Evolutionary conservation across 2,113 vertebrate genomes (phyloP).

Genomic region (Passerina amoena): DNA sequence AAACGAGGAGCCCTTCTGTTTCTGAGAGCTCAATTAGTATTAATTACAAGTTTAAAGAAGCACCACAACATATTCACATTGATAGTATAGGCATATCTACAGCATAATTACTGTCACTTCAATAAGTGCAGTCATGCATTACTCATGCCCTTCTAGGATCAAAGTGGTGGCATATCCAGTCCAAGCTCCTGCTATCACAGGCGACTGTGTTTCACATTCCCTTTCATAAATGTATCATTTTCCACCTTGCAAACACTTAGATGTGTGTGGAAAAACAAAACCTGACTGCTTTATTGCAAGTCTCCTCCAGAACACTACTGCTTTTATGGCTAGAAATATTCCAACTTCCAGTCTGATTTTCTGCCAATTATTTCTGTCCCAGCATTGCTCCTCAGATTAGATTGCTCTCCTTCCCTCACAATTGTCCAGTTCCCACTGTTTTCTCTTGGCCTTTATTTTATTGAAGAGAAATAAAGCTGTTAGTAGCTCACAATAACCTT

Average conservation of each 20-base stretch:
- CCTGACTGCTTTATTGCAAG: neutral
- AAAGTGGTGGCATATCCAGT: neutral
- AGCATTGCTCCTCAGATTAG: neutral
- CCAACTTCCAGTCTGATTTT: neutral
- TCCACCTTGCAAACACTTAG: neutral
- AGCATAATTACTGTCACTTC: constrained; percentile 39
- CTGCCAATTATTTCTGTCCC: neutral
- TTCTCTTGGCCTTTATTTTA: neutral
- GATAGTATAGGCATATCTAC: constrained; percentile 37
- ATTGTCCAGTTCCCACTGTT: neutral
- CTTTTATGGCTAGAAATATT: neutral
- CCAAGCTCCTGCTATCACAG: neutral
- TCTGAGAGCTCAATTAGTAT: constrained; percentile 44
- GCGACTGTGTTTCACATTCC: neutral
- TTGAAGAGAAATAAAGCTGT: neutral
- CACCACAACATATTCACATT: constrained; percentile 23
- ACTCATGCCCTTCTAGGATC: neutral
- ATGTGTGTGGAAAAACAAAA: neutral
- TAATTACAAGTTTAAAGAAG: constrained; percentile 56
- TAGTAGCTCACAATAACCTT: neutral
- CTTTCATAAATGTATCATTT: constrained; percentile 7
- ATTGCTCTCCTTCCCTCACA: neutral
- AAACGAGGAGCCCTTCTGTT: neutral
- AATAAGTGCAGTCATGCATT: constrained; percentile 22
- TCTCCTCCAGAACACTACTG: neutral